Evolutionary conservation across 2,113 vertebrate species (phyloP).

Genomic region (Naja naja): DNA sequence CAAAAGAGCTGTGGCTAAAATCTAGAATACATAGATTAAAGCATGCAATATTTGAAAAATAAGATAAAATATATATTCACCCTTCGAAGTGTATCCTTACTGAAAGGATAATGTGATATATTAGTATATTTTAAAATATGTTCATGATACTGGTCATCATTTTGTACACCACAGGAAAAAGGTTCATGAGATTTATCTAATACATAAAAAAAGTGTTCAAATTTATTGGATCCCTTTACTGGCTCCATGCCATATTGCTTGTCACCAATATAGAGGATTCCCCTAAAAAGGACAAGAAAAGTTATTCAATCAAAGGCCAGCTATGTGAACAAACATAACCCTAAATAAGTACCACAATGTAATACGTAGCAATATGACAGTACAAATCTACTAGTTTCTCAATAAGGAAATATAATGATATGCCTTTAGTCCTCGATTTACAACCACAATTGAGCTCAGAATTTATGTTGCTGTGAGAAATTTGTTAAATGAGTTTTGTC

Average conservation of each 20-base stretch:
- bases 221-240: constrained; percentile 48
- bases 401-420: background rate
- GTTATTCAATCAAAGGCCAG: fast-evolving
- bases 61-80: constrained; percentile 44
- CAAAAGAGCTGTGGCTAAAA: background rate
- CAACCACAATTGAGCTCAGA: background rate
- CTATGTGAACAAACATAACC: background rate
- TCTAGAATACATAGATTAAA: background rate
- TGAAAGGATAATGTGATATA: constrained; percentile 45
- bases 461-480: background rate
- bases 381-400: background rate
- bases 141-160: constrained; percentile 9
- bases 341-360: constrained; percentile 4
- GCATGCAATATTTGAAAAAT: background rate
- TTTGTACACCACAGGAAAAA: constrained; percentile 59
- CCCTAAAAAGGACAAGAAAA: constrained; percentile 51
- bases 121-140: constrained; percentile 17
- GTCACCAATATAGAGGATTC: constrained; percentile 58
- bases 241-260: constrained; percentile 65
- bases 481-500: background rate
- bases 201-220: constrained; percentile 61
- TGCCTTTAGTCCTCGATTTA: background rate
- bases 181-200: constrained; percentile 41
- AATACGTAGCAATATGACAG: background rate
- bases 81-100: constrained; percentile 43